phyloP scores from a whole-genome alignment of 2,113 vertebrate species.

The Reinhardtius hippoglossoides region DNA sequence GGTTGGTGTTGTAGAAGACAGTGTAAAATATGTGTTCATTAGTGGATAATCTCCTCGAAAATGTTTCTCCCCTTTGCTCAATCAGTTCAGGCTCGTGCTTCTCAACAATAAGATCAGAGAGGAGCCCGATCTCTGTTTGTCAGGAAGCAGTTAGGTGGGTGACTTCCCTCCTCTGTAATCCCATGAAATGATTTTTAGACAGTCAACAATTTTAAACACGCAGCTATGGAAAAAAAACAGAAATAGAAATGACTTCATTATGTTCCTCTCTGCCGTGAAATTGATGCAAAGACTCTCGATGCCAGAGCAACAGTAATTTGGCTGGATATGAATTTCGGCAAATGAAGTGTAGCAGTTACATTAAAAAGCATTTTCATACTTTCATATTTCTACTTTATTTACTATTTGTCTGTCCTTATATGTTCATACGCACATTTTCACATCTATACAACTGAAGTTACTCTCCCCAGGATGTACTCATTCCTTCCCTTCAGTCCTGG shows the following conservation, averaged over 20 bases:
- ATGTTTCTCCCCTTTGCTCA: no score
- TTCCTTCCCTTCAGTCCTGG: background rate
- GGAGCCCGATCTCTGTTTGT: no score
- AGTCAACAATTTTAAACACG: background rate
- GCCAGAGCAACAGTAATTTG: background rate
- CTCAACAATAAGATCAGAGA: no score
- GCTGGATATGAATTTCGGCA: background rate
- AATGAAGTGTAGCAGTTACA: background rate
- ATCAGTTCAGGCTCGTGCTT: no score
- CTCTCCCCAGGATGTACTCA: background rate
- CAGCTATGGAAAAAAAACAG: background rate
- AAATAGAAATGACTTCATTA: constrained; percentile 45
- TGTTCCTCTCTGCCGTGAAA: constrained; percentile 44
- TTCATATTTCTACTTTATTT: no score
- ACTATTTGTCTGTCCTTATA: no score
- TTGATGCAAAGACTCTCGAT: constrained; percentile 27
- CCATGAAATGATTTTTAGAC: background rate
- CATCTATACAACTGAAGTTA: no score
- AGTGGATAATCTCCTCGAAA: background rate
- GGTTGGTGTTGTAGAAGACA: no score
- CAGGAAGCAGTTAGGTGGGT: no score
- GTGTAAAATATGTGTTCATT: background rate
- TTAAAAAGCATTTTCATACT: background rate
- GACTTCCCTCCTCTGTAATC: no score
- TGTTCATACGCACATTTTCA: no score